Conservation (phyloP, 2,797 vertebrate species). For the Fistularia tabacaria region DNA sequence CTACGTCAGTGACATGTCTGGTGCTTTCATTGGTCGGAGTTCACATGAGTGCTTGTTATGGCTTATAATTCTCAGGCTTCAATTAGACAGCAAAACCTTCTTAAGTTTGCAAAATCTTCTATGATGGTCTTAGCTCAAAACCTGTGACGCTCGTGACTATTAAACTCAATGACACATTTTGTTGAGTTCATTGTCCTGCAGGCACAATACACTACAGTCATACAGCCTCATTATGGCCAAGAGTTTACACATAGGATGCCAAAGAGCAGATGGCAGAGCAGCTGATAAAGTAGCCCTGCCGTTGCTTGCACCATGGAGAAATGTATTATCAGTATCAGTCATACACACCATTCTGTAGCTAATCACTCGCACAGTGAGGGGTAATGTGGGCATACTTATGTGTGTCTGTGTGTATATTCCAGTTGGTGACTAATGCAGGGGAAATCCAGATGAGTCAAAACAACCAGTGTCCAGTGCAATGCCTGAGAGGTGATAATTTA, state of each 20-base stretch:
- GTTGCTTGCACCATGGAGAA: slow-evolving; percentile 35
- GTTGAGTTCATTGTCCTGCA: slow-evolving; percentile 53
- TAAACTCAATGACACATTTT: background rate
- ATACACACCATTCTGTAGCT: slow-evolving; percentile 47
- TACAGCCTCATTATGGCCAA: slow-evolving; percentile 59
- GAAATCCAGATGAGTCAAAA: slow-evolving; percentile 81
- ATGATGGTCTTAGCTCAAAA: too few species aligned
- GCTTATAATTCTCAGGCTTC: slow-evolving; percentile 36
- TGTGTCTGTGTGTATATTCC: slow-evolving; percentile 68
- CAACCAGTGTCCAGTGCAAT: slow-evolving; percentile 64
- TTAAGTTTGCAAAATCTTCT: slow-evolving; percentile 49
- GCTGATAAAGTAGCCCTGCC: slow-evolving; percentile 63
- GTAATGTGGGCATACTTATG: slow-evolving; percentile 63
- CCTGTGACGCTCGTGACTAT: too few species aligned
- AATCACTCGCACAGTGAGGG: slow-evolving; percentile 45
- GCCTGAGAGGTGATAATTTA: slow-evolving; percentile 71
- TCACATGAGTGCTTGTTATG: slow-evolving; percentile 60
- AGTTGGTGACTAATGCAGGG: slow-evolving; percentile 77
- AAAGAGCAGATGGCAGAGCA: slow-evolving; percentile 75
- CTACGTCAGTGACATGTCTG: slow-evolving; percentile 69
- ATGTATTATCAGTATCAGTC: slow-evolving; percentile 64
- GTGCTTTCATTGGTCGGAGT: slow-evolving; percentile 52
- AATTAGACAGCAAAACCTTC: slow-evolving; percentile 51
- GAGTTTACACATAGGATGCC: slow-evolving; percentile 69
- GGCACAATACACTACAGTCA: slow-evolving; percentile 41